Evolutionary conservation across 2,113 vertebrate genomes (phyloP).

Genomic region (Cryptotis parvus): DNA sequence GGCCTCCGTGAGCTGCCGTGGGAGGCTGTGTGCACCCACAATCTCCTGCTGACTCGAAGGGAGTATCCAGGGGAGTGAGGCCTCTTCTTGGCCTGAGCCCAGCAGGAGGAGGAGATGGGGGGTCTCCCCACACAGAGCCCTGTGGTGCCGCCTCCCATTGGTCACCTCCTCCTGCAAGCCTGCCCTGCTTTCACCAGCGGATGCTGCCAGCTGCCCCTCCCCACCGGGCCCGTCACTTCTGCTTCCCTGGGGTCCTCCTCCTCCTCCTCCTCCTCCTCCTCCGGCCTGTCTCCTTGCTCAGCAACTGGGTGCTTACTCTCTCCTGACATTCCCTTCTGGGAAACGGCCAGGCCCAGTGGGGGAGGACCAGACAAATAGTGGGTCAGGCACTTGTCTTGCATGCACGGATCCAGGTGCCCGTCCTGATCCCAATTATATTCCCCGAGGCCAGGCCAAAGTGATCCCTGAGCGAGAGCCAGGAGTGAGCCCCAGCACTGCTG

Average conservation of each 20-base stretch:
- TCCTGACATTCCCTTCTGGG: not conserved
- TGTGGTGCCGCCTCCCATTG: too few relatives aligned
- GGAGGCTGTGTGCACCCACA: too few relatives aligned
- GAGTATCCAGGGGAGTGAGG: too few relatives aligned
- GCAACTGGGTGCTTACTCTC: not conserved
- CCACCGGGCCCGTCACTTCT: not conserved
- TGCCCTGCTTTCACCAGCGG: not conserved
- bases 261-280: not conserved
- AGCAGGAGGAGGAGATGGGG: too few relatives aligned
- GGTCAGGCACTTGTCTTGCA: too few relatives aligned
- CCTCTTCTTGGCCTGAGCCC: not conserved
- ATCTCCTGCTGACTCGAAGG: not conserved
- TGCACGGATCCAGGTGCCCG: too few relatives aligned
- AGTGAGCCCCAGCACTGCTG: too few relatives aligned
- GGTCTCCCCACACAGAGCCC: too few relatives aligned
- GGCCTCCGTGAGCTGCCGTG: too few relatives aligned
- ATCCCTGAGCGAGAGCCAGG: too few relatives aligned
- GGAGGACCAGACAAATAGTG: not conserved
- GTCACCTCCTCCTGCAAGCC: not conserved
- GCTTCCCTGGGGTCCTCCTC: not conserved
- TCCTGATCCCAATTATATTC: too few relatives aligned
- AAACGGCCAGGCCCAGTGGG: constrained; percentile 25
- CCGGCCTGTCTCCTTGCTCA: not conserved
- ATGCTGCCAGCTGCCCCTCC: not conserved
- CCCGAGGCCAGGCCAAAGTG: too few relatives aligned